Evolutionary conservation across 2,888 invertebrate species (phyloP), one percentile per base, ranked within the genome.

Genomic region (Calameuta pallipes): DNA sequence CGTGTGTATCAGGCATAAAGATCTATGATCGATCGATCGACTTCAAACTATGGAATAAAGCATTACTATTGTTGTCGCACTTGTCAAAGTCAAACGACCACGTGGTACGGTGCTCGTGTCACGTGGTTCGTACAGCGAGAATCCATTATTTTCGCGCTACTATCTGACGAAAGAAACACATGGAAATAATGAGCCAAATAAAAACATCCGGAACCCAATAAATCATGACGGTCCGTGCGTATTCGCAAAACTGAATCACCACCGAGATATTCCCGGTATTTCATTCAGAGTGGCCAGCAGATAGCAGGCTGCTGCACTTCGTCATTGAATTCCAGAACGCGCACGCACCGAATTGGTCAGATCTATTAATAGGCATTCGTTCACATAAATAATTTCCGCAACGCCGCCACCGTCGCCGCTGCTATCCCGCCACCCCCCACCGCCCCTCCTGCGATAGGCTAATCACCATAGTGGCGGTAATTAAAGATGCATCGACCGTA

Each of bases 281-380:
- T 74, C 74, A 74, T 74, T 74, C 31, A 74, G n/a, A 56, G 56
- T 23, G 56, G 56, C 56, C 56, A 15, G 15, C 23, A 23, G 56
- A 56, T 56, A 56, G 23, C 56, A 23, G 56, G 56, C 56, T 23
- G 56, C 56, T 56, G 56, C 56, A 56, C 56, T 56, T 56, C 56
- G 56, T 15, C 56, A 56, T 23, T 23, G 56, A 75, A 75, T 75
- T 75, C 75, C 35, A 70, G 56, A 56, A 56, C 56, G 56, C 56
- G 23, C 56, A 23, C 56, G 23, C 56, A 56, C 75, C 75, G 68
- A 75, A 69, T 33, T 35, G 75, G 69, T 74, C 37, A 74, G 35
- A 30, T 30, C 36, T 74, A 74, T 74, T 74, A 74, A 74, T 74
- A 41, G 74, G 23, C 74, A 30, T 36, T 74, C 71, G 71, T 71